Evolutionary conservation across 2,888 invertebrate genomes (phyloP), one percentile per base, ranked within the genome.

Genomic region (Trypoxylon attenuatum): DNA sequence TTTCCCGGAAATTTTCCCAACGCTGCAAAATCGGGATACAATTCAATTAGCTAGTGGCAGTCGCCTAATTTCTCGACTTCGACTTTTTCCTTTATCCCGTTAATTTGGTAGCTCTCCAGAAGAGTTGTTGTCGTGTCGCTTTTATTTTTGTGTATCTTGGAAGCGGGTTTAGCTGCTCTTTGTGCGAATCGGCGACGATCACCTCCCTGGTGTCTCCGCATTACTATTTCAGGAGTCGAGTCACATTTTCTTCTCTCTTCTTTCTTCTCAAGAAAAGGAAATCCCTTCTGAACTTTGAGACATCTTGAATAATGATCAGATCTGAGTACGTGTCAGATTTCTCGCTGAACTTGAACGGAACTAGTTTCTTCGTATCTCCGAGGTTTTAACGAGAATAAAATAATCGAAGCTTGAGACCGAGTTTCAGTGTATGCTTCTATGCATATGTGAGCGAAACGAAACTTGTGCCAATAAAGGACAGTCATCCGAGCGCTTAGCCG

Each of bases 51-150:
- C n/a, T n/a, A n/a, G n/a, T n/a, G n/a, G n/a, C 25, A 1, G 19
- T 15, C 22, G 33, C 22, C 50, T 60, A 55, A 62, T 62, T 62
- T 51, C 42, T 5, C 51, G 22, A 5, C 23, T 8, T 8, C 16
- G 16, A 3, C 13, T 10, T 16, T 4, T 18, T 21, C 8, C 25
- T n/a, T 18, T 3, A n/a, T 43, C 45, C 19, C 18, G 13, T 15
- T 13, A 23, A 25, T 23, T 60, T 68, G 68, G 69, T 59, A 41
- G 5, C 23, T 46, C 41, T 68, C 69, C 68, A 63, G 60, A 63
- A 58, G 53, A 62, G 29, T 6, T 29, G 47, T 5, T 1, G 16
- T 1, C 23, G 19, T 38, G 2, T 58, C 58, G 39, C 41, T 56
- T 54, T 60, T 57, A 57, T 64, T 65, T 60, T 53, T 18, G 33